These are phyloP conservation scores for Aquatica leii DNA, from an alignment of 2,888 invertebrate species.

Conservation along the genomic window DNA sequence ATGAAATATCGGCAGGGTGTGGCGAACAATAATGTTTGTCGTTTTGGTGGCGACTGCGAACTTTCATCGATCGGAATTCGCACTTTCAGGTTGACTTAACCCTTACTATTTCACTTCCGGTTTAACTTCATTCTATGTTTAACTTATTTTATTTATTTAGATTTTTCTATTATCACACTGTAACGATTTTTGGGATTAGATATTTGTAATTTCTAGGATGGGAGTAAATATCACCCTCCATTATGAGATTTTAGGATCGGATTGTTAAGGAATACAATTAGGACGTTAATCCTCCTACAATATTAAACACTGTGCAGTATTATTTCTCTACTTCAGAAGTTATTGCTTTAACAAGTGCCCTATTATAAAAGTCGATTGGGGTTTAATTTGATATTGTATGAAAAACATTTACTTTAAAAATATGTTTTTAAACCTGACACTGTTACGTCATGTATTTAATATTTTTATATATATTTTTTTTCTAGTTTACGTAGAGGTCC, in stretches of 20 bases:
- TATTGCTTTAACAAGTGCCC: slow-evolving; percentile 29
- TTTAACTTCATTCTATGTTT: background rate
- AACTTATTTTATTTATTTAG: background rate
- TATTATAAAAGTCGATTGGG: slow-evolving; percentile 16
- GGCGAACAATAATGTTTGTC: slow-evolving; percentile 40
- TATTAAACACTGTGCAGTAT: slow-evolving; percentile 51
- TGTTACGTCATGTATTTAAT: no score
- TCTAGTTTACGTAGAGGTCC: slow-evolving; percentile 87
- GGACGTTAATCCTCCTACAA: slow-evolving; percentile 47
- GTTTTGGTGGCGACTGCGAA: slow-evolving; percentile 34
- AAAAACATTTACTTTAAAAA: background rate
- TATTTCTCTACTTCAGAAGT: slow-evolving; percentile 40
- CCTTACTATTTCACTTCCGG: slow-evolving; percentile 16
- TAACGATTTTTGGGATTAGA: background rate
- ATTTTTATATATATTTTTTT: slow-evolving; percentile 45
- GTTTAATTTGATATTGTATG: no score
- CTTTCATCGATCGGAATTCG: slow-evolving; percentile 41
- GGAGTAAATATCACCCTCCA: slow-evolving; percentile 34
- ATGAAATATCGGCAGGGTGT: slow-evolving; percentile 36
- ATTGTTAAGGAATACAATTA: slow-evolving; percentile 38
- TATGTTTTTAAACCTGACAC: no score
- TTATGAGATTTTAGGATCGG: slow-evolving; percentile 52
- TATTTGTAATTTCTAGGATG: background rate
- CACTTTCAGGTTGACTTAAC: slow-evolving; percentile 36
- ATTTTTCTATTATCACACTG: no score